Evolutionary conservation across 2,888 invertebrate genomes (phyloP).

Genomic region (Rhingia campestris): DNA sequence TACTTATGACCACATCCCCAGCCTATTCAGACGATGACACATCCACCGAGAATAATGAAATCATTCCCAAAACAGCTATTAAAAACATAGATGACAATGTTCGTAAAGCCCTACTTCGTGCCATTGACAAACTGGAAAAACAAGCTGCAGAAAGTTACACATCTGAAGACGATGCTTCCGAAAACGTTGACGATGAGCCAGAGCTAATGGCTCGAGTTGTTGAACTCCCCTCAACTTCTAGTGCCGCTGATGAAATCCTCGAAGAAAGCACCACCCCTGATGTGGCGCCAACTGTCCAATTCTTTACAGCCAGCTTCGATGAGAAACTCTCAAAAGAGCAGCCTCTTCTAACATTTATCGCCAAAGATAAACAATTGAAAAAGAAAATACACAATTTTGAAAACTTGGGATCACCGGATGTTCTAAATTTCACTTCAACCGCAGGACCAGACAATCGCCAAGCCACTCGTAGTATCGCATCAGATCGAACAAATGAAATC

Average conservation of each 20-base stretch:
- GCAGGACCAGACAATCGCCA: constrained; percentile 78
- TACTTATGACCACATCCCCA: constrained; percentile 33
- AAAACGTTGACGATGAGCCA: constrained; percentile 77
- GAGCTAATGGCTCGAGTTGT: constrained; percentile 79
- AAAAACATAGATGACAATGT: constrained; percentile 87
- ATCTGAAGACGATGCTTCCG: constrained; percentile 77
- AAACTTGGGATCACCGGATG: constrained; percentile 69
- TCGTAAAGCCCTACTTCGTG: constrained; percentile 89
- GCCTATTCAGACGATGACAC: constrained; percentile 75
- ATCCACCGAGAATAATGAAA: constrained; percentile 81
- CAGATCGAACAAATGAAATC: constrained; percentile 80
- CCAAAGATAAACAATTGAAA: constrained; percentile 78
- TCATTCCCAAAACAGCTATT: constrained; percentile 84
- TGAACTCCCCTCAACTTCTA: constrained; percentile 54
- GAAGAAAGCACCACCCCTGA: constrained; percentile 83
- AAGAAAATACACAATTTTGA: constrained; percentile 71
- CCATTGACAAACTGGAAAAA: constrained; percentile 89
- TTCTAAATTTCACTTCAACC: constrained; percentile 47
- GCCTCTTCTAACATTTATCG: constrained; percentile 79
- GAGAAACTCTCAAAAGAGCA: constrained; percentile 80
- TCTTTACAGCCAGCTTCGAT: constrained; percentile 84
- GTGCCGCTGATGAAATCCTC: constrained; percentile 82
- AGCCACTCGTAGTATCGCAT: constrained; percentile 81
- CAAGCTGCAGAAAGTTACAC: constrained; percentile 82
- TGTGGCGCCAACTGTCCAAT: constrained; percentile 84